These are phyloP conservation scores for Diadegma fenestrale DNA, from an alignment of 2,888 invertebrate species.

Conservation along the genomic window DNA sequence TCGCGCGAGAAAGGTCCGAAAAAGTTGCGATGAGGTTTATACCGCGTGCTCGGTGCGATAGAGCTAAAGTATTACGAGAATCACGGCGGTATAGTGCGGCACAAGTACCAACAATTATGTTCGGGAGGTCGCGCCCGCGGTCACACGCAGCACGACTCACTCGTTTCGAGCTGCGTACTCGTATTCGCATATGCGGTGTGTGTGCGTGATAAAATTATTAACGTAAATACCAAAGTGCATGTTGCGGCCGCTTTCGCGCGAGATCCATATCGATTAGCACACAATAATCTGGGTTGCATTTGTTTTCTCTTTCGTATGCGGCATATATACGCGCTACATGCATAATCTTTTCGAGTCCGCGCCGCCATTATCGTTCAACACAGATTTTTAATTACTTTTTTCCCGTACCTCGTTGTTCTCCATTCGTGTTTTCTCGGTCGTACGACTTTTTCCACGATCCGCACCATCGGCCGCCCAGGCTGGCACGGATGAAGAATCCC, in stretches of 20 bases:
- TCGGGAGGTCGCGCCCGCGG: slow-evolving; percentile 54
- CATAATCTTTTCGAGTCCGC: slow-evolving; percentile 40
- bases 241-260: slow-evolving; percentile 69
- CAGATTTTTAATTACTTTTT: slow-evolving; percentile 79
- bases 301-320: slow-evolving; percentile 44
- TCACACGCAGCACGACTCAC: slow-evolving; percentile 56
- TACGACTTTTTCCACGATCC: slow-evolving; percentile 5
- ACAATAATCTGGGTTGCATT: slow-evolving; percentile 72
- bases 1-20: too few species aligned
- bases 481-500: neutral
- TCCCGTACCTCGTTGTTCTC: too few species aligned
- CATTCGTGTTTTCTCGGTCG: slow-evolving; percentile 46
- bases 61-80: slow-evolving; percentile 17
- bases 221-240: slow-evolving; percentile 80
- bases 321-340: slow-evolving; percentile 16
- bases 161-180: neutral
- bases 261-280: slow-evolving; percentile 74
- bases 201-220: slow-evolving; percentile 80
- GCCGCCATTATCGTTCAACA: slow-evolving; percentile 73
- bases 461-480: too few species aligned
- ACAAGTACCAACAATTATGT: too few species aligned
- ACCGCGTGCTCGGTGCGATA: slow-evolving; percentile 59
- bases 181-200: neutral
- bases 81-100: too few species aligned
- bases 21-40: slow-evolving; percentile 21